Conservation (phyloP, 2,797 vertebrate genomes). For the Anolis apletophallus region DNA sequence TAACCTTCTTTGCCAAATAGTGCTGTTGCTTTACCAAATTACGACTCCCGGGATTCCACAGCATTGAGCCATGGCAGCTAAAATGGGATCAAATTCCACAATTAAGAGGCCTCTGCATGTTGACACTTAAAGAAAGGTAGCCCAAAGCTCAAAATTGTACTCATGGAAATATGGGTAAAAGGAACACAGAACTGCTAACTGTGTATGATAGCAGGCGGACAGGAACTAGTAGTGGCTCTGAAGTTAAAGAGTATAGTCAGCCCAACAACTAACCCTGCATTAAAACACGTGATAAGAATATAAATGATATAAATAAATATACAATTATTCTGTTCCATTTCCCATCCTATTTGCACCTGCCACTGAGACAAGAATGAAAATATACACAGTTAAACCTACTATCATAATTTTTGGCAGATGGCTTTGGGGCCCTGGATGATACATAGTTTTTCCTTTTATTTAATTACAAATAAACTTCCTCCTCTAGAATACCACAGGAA, state of each 20-base stretch:
- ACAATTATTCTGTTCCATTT: slow-evolving; percentile 11
- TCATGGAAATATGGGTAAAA: neutral
- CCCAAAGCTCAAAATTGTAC: neutral
- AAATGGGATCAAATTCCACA: too few species aligned
- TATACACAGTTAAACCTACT: neutral
- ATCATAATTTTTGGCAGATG: neutral
- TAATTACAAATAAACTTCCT: neutral
- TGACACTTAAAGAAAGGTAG: neutral
- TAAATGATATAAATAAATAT: too few species aligned
- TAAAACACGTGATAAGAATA: slow-evolving; percentile 5
- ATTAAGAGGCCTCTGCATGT: neutral
- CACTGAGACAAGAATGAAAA: slow-evolving; percentile 4
- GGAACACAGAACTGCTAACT: neutral
- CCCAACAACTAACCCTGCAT: slow-evolving; percentile 21
- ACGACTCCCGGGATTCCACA: too few species aligned
- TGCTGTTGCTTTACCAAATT: too few species aligned
- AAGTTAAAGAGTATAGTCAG: slow-evolving; percentile 7
- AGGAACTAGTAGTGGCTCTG: neutral
- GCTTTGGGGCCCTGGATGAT: neutral
- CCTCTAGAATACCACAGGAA: too few species aligned
- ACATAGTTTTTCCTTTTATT: neutral
- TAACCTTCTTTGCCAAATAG: too few species aligned
- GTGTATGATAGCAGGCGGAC: neutral
- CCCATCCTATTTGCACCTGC: neutral
- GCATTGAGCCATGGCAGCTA: too few species aligned